Conservation (phyloP, 2,888 invertebrate species). For the Uloborus plumipes region DNA sequence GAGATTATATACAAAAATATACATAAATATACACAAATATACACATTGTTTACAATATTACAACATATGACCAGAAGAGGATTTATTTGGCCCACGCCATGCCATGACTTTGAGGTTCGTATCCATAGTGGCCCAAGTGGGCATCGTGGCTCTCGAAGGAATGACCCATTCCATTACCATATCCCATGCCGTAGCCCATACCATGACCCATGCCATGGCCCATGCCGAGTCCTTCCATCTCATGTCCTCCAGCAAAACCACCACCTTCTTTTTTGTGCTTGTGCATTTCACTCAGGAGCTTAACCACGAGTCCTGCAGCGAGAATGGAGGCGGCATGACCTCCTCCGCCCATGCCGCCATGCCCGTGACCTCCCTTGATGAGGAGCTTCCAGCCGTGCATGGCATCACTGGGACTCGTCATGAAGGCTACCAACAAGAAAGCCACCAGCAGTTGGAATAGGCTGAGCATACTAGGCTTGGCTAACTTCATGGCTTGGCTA, state of each 20-base stretch:
- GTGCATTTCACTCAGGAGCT: slow-evolving; percentile 14
- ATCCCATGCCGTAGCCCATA: neutral
- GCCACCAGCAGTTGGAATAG: slow-evolving; percentile 25
- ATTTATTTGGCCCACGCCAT: slow-evolving; percentile 13
- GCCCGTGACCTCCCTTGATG: slow-evolving; percentile 9
- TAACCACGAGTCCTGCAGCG: slow-evolving; percentile 28
- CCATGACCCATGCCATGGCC: slow-evolving; percentile 6
- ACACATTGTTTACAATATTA: neutral
- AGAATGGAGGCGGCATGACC: slow-evolving; percentile 22
- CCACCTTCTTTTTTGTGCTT: neutral
- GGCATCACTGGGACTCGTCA: slow-evolving; percentile 21
- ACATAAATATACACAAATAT: slow-evolving; percentile 10
- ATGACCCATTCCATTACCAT: neutral
- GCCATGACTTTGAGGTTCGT: slow-evolving; percentile 21
- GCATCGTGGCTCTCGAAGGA: slow-evolving; percentile 39
- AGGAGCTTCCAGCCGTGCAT: slow-evolving; percentile 19
- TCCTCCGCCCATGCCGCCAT: neutral
- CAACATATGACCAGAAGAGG: slow-evolving; percentile 1
- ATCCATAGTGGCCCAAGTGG: slow-evolving; percentile 14
- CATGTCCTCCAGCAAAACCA: neutral
- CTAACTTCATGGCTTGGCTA: neutral
- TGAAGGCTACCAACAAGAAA: slow-evolving; percentile 10
- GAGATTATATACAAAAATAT: slow-evolving; percentile 18
- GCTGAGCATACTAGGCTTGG: slow-evolving; percentile 15
- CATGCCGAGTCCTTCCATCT: neutral